A percentile compares a stretch with the other conserved stretches of the same genome.
Evolutionary conservation across 2,113 vertebrate genomes (phyloP).

Genomic region (Papio anubis): DNA sequence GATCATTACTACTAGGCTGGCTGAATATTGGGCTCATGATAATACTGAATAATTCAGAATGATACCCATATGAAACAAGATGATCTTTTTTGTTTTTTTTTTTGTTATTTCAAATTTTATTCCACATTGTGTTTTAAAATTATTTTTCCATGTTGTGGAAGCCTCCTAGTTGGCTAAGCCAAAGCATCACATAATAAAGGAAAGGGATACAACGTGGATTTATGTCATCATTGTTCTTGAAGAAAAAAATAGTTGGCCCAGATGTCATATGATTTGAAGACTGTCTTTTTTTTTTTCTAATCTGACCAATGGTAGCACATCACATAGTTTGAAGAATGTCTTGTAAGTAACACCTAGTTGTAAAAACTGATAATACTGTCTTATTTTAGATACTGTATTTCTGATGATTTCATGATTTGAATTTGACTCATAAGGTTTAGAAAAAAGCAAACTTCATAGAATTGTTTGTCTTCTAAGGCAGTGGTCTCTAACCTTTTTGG

Average conservation of each 20-base stretch:
- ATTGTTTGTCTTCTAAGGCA: background rate
- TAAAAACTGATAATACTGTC: constrained; percentile 1
- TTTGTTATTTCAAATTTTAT: constrained; percentile 30
- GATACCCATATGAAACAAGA: background rate
- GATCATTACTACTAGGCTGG: background rate
- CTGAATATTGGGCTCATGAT: background rate
- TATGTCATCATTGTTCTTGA: constrained; percentile 6
- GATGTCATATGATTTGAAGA: background rate
- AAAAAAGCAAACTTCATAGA: background rate
- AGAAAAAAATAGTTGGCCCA: constrained; percentile 5
- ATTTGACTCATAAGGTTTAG: constrained; percentile 10
- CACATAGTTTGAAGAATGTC: constrained; percentile 10
- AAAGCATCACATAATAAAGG: background rate
- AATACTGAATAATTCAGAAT: background rate
- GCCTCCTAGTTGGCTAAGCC: background rate
- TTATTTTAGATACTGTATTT: background rate
- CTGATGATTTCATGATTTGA: background rate
- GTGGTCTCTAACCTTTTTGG: no score
- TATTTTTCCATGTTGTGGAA: background rate
- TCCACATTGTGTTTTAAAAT: background rate
- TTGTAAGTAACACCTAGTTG: background rate
- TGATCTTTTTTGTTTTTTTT: background rate
- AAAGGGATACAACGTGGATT: background rate
- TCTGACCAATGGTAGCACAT: no score
- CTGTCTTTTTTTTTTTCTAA: background rate